phyloP scores from a whole-genome alignment of 1,140 invertebrate genomes.

The Trichoplusia ni region DNA sequence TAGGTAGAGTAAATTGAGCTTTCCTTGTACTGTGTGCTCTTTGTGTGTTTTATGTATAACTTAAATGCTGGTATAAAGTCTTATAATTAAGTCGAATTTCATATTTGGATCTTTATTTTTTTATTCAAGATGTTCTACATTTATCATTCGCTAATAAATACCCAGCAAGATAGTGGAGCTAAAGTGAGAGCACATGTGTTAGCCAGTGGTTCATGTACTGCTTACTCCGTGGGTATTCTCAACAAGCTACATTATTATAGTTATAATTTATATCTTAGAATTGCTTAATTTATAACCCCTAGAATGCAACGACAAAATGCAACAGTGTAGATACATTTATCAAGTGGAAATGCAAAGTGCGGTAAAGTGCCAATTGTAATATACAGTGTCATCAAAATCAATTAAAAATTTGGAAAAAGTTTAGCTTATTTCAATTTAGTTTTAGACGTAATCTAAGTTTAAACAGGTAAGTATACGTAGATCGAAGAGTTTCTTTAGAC shows the following conservation, averaged over 20 bases:
- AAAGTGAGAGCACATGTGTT: constrained; percentile 17
- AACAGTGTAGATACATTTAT: constrained; percentile 63
- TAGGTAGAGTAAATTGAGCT: too few relatives aligned
- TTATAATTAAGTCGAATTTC: neutral
- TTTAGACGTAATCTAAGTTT: constrained; percentile 22
- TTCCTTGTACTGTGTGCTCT: too few relatives aligned
- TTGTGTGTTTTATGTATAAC: too few relatives aligned
- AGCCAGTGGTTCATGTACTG: constrained; percentile 44
- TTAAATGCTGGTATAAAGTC: neutral
- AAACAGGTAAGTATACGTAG: neutral
- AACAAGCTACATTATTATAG: constrained; percentile 68
- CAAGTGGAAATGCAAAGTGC: constrained; percentile 65
- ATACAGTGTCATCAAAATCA: constrained; percentile 29
- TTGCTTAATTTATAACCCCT: constrained; percentile 43
- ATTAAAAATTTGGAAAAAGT: constrained; percentile 31
- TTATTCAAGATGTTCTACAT: constrained; percentile 6
- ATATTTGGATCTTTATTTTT: neutral
- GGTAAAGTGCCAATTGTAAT: constrained; percentile 54
- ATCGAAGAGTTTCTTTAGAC: neutral
- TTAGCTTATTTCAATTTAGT: constrained; percentile 26
- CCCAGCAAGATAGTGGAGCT: neutral
- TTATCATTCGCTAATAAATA: neutral
- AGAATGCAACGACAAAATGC: constrained; percentile 68
- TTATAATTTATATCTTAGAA: constrained; percentile 46
- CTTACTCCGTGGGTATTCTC: constrained; percentile 56